Percentiles rank a stretch among this genome's conserved stretches.
phyloP scores from a whole-genome alignment of 2,113 vertebrate species.

The Amia ocellicauda region DNA sequence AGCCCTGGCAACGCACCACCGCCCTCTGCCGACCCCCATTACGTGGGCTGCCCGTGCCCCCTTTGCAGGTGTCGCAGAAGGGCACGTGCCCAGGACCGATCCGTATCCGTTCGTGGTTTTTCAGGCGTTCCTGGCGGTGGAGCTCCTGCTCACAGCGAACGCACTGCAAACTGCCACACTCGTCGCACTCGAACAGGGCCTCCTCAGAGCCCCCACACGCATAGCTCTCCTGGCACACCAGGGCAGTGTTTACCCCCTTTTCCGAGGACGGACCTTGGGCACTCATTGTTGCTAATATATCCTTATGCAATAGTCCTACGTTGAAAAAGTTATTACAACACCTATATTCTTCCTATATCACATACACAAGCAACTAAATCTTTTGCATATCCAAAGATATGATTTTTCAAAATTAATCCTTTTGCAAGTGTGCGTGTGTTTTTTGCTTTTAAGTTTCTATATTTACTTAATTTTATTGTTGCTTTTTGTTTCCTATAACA shows the following conservation, averaged over 20 bases:
- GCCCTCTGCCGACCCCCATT: conserved; percentile 70
- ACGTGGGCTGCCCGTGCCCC: conserved; percentile 60
- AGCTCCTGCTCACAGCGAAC: conserved; percentile 87
- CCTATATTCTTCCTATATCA: too few species aligned
- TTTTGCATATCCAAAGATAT: too few species aligned
- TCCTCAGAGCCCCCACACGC: conserved; percentile 88
- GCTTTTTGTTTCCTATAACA: too few species aligned
- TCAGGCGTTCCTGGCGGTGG: conserved; percentile 84
- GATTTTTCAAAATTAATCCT: too few species aligned
- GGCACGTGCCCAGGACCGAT: conserved; percentile 83
- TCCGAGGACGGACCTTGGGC: conserved; percentile 72
- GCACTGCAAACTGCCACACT: conserved; percentile 92
- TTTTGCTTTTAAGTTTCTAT: too few species aligned
- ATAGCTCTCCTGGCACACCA: conserved; percentile 93
- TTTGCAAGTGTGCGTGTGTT: too few species aligned
- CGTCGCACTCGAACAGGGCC: conserved; percentile 89
- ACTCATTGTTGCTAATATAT: conserved; percentile 72
- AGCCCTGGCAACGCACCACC: conserved; percentile 82
- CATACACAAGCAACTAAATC: too few species aligned
- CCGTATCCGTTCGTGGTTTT: conserved; percentile 86
- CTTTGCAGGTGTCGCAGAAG: conserved; percentile 89
- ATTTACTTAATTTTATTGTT: too few species aligned
- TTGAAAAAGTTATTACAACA: too few species aligned
- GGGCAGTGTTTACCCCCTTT: conserved; percentile 69
- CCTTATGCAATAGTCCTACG: too few species aligned